Evolutionary conservation across 2,797 vertebrate genomes (phyloP).

Genomic region (Acrossocheilus fasciatus): DNA sequence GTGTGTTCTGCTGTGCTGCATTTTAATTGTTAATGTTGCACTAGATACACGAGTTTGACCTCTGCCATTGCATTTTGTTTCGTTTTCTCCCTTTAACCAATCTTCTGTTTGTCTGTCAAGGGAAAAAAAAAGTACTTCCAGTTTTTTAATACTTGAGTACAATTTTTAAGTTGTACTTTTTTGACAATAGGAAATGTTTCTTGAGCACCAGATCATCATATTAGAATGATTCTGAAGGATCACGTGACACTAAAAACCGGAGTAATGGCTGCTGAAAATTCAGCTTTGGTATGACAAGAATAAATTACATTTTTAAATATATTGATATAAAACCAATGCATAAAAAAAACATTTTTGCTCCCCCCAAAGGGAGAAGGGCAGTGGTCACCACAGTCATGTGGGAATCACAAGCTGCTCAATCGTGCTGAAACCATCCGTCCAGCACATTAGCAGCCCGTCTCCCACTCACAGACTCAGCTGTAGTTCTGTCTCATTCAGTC

Average conservation of each 20-base stretch:
- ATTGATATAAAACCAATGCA: neutral
- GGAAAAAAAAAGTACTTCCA: too few relatives aligned
- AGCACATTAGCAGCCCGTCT: slow-evolving; percentile 27
- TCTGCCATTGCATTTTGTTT: too few relatives aligned
- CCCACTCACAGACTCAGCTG: slow-evolving; percentile 23
- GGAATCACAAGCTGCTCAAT: slow-evolving; percentile 55
- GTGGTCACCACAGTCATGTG: slow-evolving; percentile 15
- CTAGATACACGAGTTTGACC: too few relatives aligned
- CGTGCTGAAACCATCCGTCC: slow-evolving; percentile 58
- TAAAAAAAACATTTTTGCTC: neutral
- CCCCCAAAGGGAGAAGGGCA: slow-evolving; percentile 32
- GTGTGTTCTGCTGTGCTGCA: too few relatives aligned
- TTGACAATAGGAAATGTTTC: neutral
- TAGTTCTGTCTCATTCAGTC: slow-evolving; percentile 29
- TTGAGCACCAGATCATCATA: neutral
- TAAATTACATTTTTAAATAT: neutral
- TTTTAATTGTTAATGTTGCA: too few relatives aligned
- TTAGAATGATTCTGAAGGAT: neutral
- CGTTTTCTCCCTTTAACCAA: too few relatives aligned
- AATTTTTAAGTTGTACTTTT: too few relatives aligned
- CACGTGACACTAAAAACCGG: neutral
- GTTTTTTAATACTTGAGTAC: too few relatives aligned
- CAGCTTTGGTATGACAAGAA: too few relatives aligned
- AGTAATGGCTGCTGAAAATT: neutral
- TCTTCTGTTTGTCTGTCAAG: too few relatives aligned